Base-by-base conservation (phyloP, 2,113 vertebrate species). In the Lagenorhynchus albirostris region DNA sequence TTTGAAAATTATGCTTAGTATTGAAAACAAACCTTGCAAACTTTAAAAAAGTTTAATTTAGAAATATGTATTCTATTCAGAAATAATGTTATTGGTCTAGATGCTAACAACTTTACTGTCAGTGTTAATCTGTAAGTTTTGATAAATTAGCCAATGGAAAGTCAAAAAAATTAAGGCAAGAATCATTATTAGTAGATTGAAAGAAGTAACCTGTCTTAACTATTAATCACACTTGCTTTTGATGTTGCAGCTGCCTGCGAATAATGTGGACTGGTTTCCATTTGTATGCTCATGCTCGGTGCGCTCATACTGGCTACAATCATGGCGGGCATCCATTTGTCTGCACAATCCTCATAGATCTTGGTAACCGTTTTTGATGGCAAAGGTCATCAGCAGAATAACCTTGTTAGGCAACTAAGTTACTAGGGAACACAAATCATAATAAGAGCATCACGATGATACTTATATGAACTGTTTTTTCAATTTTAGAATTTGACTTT, bases 401-500 rank as follows among this genome's bases (percentile, higher is more conserved):
- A 79, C 8, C 26, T 89, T 60, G 33, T 17, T 80, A 70, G 41
- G 10, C 17, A 81, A 86, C 20, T 88, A n/a, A 83, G 29, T 62
- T 38, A 76, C 41, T 29, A 21, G 31, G 36, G 18, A 65, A 62
- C 13, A 33, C 8, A 74, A 94, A 90, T 26, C 5, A 74, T 55
- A 44, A 74, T 23, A 38, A 73, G 10, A 80, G 29, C 33, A 71
- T 55, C 26, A 68, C n/a, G 47, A 65, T 63, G 47, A 36, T 44
- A 86, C 2, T 36, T 53, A 33, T 6, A 87, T 23, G n/a, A 29
- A 5, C 10, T 50, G 21, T 31, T 79, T 73, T 97, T 93, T 65
- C 31, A 83, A 5, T 73, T 96, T 62, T 80, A 77, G 26, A 47
- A 38, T 70, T 90, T 92, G 9, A 77, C 47, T 84, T 55, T 60